Base-by-base conservation (phyloP, 2,888 invertebrate species). In the Oscheius sp. region DNA sequence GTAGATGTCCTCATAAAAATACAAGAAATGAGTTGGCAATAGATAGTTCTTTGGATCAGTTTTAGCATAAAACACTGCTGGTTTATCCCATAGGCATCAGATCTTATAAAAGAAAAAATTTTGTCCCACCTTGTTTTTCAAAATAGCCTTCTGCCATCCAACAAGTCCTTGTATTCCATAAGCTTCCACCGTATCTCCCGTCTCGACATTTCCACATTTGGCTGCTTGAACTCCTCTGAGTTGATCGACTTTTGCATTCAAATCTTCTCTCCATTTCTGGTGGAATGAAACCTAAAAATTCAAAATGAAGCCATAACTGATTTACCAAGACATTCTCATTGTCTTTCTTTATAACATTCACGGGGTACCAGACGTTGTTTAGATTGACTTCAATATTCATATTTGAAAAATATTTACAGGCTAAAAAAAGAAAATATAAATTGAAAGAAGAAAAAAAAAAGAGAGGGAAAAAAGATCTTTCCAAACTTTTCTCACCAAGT, bases 301-400 rank as follows among this genome's bases (percentile, higher is more conserved):
- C 12, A 4, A 14, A 54, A 54, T n/a, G 2, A n/a, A 33, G 3
- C 24, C 4, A n/a, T 30, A 5, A 12, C n/a, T 22, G 12, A 5
- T 26, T 32, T 24, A 62, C 62, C 28, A n/a, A 26, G 33, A 45
- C 47, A 6, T n/a, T 47, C 12, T 28, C 28, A 22, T 47, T 20
- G 41, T 61, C 61, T 20, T 49, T 50, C n/a, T 36, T 24, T 20
- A 49, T 36, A 17, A 64, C 63, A 24, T 33, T 32, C n/a, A 51
- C 50, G 1, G 63, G 63, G 24, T 64, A 64, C 49, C 49, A 64
- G 26, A 49, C 50, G 33, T 51, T 51, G 38, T 50, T 64, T 3
- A 64, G 63, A 8, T 38, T 36, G 17, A 64, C 66, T 38, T 66
- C 66, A 24, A 66, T 28, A 33, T 66, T 56, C 66, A 66, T 66